These are phyloP conservation scores for Linepithema humile DNA, from an alignment of 1,140 invertebrate species.

Conservation along the genomic window DNA sequence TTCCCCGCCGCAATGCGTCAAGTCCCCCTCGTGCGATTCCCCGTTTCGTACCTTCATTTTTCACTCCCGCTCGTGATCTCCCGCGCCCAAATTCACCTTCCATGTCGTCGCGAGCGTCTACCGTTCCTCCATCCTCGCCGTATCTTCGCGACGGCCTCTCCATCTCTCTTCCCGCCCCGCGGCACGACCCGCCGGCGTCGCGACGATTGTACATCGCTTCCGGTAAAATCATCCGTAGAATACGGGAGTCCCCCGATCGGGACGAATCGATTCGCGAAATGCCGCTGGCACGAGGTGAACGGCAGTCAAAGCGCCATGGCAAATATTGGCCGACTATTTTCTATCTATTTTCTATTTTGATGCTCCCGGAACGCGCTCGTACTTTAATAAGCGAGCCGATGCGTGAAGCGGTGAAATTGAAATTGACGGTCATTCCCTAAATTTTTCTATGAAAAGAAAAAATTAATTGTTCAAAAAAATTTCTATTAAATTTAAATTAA, in stretches of 20 bases:
- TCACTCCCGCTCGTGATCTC: conserved; percentile 52
- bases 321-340: conserved; percentile 50
- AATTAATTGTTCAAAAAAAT: not conserved
- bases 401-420: not conserved
- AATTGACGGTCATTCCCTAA: conserved; percentile 13
- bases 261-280: conserved; percentile 48
- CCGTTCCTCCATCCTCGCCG: conserved; percentile 14
- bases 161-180: not conserved
- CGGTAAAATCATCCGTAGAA: conserved; percentile 39
- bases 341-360: conserved; percentile 28
- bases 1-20: conserved; percentile 77
- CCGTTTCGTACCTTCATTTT: conserved; percentile 67
- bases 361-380: too few relatives aligned
- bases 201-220: conserved; percentile 56
- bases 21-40: conserved; percentile 53
- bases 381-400: conserved; percentile 28
- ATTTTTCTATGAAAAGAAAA: not conserved
- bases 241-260: conserved; percentile 17
- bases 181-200: conserved; percentile 27
- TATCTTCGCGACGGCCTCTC: not conserved
- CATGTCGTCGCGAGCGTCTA: conserved; percentile 58
- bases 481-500: not conserved
- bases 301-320: conserved; percentile 23
- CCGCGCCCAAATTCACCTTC: conserved; percentile 66
- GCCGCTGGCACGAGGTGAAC: conserved; percentile 10